These are phyloP conservation scores for Zaprionus ornatus DNA, from an alignment of 1,140 invertebrate species.

Conservation along the genomic window DNA sequence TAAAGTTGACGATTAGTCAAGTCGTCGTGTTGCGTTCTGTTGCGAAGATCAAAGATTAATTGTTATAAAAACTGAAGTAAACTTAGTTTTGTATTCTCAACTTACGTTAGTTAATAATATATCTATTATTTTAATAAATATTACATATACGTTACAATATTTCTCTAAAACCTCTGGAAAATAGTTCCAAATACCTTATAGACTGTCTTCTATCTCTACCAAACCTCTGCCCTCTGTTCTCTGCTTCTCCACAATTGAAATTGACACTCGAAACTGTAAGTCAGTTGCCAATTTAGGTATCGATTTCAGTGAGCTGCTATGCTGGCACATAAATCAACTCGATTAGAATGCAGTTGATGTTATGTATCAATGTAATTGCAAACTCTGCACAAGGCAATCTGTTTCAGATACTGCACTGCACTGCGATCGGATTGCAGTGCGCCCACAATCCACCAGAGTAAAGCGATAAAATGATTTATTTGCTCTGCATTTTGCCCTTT, in stretches of 20 bases:
- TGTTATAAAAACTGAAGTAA: no score
- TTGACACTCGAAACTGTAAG: slow-evolving; percentile 18
- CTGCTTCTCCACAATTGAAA: background rate
- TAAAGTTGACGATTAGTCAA: no score
- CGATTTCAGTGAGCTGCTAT: slow-evolving; percentile 10
- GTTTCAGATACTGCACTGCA: background rate
- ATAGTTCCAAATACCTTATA: no score
- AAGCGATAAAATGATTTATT: slow-evolving; percentile 18
- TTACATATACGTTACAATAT: no score
- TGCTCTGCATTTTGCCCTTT: background rate
- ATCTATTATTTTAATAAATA: no score
- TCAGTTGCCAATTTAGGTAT: slow-evolving; percentile 19
- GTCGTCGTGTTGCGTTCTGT: no score
- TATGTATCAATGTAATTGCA: slow-evolving; percentile 23
- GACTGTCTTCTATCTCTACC: background rate
- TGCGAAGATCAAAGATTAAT: no score
- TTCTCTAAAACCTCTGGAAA: no score
- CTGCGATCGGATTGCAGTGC: slow-evolving; percentile 9
- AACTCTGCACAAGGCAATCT: slow-evolving; percentile 10
- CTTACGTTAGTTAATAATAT: no score
- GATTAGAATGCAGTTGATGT: slow-evolving; percentile 27
- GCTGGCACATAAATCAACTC: slow-evolving; percentile 23
- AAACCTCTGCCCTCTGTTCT: background rate
- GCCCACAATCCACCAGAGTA: slow-evolving; percentile 1
- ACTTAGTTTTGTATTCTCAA: no score